These are phyloP conservation scores for Liasis olivaceus DNA, from an alignment of 2,797 vertebrate genomes.

Conservation along the genomic window DNA sequence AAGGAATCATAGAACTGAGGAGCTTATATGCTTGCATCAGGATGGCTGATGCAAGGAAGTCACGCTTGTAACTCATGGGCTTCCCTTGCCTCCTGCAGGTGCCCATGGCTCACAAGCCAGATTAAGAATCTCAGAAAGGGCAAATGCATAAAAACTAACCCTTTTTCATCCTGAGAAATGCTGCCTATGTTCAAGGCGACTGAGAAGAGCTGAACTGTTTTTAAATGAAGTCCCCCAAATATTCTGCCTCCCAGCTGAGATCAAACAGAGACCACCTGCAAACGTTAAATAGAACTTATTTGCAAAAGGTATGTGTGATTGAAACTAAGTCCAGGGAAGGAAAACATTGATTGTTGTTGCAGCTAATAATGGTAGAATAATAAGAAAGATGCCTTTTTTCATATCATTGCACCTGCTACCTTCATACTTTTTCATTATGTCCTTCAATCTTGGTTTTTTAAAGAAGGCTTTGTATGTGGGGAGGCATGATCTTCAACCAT, in stretches of 20 bases:
- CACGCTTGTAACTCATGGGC: neutral
- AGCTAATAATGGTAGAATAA: neutral
- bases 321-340: neutral
- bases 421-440: neutral
- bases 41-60: neutral
- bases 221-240: neutral
- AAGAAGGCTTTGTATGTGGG: neutral
- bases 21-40: neutral
- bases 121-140: neutral
- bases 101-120: neutral
- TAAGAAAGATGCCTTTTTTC: neutral
- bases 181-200: accelerated
- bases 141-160: neutral
- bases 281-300: neutral
- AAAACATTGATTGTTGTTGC: neutral
- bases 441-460: neutral
- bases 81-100: neutral
- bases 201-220: neutral
- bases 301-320: neutral
- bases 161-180: neutral
- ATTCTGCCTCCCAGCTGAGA: neutral
- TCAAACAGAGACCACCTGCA: neutral
- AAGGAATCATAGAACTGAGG: neutral
- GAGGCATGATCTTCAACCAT: neutral
- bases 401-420: neutral